These are phyloP conservation scores for Spisula subtruncata DNA, from an alignment of 2,888 invertebrate genomes.

Conservation along the genomic window DNA sequence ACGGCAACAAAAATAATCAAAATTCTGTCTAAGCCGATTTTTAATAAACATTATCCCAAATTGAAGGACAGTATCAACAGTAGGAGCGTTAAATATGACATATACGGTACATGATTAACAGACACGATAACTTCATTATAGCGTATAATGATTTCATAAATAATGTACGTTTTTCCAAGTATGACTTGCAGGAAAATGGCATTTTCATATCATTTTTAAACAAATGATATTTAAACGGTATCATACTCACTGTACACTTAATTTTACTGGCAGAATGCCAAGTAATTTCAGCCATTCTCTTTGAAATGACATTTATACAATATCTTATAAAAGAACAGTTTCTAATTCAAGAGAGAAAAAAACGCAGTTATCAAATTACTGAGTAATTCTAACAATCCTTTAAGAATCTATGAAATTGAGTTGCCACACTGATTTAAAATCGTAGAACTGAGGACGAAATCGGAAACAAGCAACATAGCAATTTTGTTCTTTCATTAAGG, in stretches of 20 bases:
- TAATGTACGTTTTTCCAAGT: no score
- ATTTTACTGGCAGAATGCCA: not conserved
- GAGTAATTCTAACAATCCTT: not conserved
- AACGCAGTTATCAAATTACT: not conserved
- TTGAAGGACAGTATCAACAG: no score
- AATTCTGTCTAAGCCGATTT: no score
- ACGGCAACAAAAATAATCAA: no score
- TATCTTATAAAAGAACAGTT: conserved; percentile 12
- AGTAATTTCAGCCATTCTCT: not conserved
- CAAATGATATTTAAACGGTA: not conserved
- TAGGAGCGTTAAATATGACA: no score
- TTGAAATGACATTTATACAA: not conserved
- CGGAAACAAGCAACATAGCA: not conserved
- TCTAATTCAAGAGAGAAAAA: not conserved
- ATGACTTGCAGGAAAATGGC: not conserved
- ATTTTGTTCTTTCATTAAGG: not conserved
- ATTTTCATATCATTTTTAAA: not conserved
- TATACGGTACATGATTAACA: no score
- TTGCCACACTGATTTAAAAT: not conserved
- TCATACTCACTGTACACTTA: not conserved
- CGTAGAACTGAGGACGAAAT: not conserved
- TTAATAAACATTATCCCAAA: no score
- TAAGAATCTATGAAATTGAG: not conserved
- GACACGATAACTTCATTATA: no score
- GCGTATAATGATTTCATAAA: no score